Evolutionary conservation across 2,888 invertebrate genomes (phyloP).

Genomic region (Tetheella fluctuosa): DNA sequence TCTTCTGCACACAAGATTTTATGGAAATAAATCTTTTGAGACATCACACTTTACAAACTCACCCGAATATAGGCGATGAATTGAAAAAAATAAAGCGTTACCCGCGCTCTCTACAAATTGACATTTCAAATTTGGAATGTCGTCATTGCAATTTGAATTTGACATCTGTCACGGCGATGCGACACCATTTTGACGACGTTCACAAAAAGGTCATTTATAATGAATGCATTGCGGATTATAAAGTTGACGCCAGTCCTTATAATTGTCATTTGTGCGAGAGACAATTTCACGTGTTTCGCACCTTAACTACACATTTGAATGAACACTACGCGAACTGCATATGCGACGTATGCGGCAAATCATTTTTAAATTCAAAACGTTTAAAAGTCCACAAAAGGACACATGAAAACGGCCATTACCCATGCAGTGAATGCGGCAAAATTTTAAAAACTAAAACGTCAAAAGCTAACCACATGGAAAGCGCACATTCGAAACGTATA

Average conservation of each 20-base stretch:
- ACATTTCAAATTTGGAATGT: slow-evolving; percentile 70
- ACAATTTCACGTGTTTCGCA: slow-evolving; percentile 71
- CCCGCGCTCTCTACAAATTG: slow-evolving; percentile 71
- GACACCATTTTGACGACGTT: slow-evolving; percentile 55
- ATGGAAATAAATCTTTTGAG: slow-evolving; percentile 63
- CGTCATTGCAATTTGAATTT: slow-evolving; percentile 58
- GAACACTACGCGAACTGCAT: slow-evolving; percentile 79
- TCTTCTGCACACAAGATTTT: slow-evolving; percentile 68
- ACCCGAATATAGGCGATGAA: slow-evolving; percentile 56
- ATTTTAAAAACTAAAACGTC: slow-evolving; percentile 66
- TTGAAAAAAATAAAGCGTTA: slow-evolving; percentile 67
- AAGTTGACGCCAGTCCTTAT: slow-evolving; percentile 64
- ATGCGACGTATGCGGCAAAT: slow-evolving; percentile 79
- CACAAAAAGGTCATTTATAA: slow-evolving; percentile 66
- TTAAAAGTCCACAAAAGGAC: slow-evolving; percentile 77
- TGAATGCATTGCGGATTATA: slow-evolving; percentile 74
- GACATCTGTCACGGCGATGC: slow-evolving; percentile 58
- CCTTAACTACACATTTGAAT: slow-evolving; percentile 74
- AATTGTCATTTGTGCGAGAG: slow-evolving; percentile 63
- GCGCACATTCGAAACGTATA: slow-evolving; percentile 63
- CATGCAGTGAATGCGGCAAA: slow-evolving; percentile 66
- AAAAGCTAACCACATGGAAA: slow-evolving; percentile 68
- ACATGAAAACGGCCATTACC: slow-evolving; percentile 72
- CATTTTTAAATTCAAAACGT: slow-evolving; percentile 75
- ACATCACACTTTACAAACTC: slow-evolving; percentile 50